A percentile compares a stretch with the other conserved stretches of the same genome.
phyloP scores from a whole-genome alignment of 2,113 vertebrate genomes.

The Carlito syrichta region DNA sequence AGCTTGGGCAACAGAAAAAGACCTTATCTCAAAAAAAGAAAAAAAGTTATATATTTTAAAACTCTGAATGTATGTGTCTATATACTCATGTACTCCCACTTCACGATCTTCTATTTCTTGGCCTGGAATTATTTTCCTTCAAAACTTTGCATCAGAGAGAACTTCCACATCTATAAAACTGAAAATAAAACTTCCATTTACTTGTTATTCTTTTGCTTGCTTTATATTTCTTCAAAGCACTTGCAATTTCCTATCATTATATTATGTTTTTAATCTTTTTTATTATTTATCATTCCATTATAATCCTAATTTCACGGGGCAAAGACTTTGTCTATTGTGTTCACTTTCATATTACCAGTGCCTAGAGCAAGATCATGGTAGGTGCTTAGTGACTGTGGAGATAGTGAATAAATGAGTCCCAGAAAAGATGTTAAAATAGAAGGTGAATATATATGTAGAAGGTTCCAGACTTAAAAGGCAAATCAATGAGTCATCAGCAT shows the following conservation, averaged over 20 bases:
- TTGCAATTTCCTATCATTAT: not conserved
- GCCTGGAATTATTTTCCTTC: not conserved
- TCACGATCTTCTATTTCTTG: not conserved
- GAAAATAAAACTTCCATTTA: not conserved
- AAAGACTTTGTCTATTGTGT: not conserved
- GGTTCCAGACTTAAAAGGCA: not conserved
- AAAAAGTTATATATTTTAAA: too few relatives aligned
- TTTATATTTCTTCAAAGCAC: not conserved
- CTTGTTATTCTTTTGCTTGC: not conserved
- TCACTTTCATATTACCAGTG: not conserved
- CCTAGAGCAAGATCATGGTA: not conserved
- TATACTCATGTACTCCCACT: not conserved
- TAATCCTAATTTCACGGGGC: not conserved
- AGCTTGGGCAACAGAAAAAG: too few relatives aligned
- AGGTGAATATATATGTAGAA: not conserved
- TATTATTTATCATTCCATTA: not conserved
- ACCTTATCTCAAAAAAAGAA: too few relatives aligned
- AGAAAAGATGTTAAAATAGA: not conserved
- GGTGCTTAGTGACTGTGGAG: not conserved
- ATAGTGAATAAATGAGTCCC: not conserved
- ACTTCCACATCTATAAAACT: not conserved
- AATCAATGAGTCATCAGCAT: not conserved
- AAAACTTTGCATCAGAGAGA: not conserved
- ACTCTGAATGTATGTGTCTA: not conserved
- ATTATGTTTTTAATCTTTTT: not conserved